Percentiles rank a stretch among this genome's conserved stretches.
These are phyloP conservation scores for Neotragus pygmaeus DNA, from an alignment of 2,113 vertebrate species.

Conservation along the genomic window DNA sequence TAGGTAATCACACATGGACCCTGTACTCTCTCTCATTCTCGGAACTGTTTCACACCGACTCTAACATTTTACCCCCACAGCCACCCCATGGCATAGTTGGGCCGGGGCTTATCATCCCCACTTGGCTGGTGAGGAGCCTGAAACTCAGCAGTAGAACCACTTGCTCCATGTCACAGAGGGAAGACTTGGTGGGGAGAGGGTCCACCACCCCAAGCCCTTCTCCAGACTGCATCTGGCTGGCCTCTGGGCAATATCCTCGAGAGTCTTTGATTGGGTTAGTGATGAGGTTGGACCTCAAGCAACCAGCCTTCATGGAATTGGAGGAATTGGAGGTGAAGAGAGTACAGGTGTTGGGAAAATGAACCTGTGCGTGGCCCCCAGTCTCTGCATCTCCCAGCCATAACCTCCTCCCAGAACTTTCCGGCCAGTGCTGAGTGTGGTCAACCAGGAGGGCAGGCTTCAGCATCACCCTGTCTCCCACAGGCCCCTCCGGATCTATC, in stretches of 20 bases:
- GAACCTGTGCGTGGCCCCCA: not conserved
- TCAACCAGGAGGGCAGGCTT: not conserved
- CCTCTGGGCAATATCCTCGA: not conserved
- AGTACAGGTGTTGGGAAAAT: not conserved
- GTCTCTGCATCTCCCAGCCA: not conserved
- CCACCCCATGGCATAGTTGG: not conserved
- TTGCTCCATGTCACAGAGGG: not conserved
- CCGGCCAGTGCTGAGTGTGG: not conserved
- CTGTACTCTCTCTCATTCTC: not conserved
- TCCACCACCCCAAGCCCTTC: not conserved
- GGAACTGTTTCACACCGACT: not conserved
- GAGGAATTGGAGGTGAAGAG: not conserved
- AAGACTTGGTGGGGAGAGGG: not conserved
- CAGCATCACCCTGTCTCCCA: not conserved
- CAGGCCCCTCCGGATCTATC: constrained; percentile 80
- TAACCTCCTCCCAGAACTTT: not conserved
- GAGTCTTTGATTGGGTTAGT: not conserved
- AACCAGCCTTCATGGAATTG: not conserved
- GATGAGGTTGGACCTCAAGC: not conserved
- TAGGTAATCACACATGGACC: not conserved
- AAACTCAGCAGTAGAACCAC: not conserved
- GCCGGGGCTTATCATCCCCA: no score
- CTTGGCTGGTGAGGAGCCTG: not conserved
- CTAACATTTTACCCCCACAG: not conserved
- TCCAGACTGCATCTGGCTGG: not conserved